phyloP scores from a whole-genome alignment of 2,797 vertebrate genomes.

The Iguana delicatissima region DNA sequence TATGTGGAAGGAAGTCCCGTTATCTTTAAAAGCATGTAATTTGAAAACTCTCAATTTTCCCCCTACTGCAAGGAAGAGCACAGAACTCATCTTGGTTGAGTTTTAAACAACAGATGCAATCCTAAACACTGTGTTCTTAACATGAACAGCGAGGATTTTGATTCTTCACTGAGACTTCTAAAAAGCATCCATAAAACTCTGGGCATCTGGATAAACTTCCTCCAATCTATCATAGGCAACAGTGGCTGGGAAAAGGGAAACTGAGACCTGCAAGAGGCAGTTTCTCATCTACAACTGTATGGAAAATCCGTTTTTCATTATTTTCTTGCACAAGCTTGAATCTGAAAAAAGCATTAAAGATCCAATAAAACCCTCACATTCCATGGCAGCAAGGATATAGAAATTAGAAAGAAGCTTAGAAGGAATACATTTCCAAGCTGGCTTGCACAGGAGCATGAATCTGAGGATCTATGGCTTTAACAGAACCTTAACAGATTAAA shows the following conservation, averaged over 20 bases:
- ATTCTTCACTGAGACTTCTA: neutral
- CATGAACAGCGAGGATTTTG: neutral
- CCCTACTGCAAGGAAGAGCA: neutral
- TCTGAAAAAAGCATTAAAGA: neutral
- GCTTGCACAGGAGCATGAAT: neutral
- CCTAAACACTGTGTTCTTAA: neutral
- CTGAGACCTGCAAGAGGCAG: too few species aligned
- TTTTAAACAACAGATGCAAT: slow-evolving; percentile 3
- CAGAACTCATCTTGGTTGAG: neutral
- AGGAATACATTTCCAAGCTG: neutral
- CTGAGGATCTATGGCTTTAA: neutral
- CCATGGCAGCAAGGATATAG: neutral
- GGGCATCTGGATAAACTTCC: neutral
- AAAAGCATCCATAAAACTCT: neutral
- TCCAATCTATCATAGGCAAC: neutral
- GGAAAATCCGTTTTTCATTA: neutral
- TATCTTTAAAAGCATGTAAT: neutral
- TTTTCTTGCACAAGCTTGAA: neutral
- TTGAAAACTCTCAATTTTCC: neutral
- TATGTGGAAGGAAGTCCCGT: neutral
- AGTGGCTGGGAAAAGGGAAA: neutral
- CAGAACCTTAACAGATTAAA: neutral
- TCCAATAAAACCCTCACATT: neutral
- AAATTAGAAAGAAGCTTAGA: neutral
- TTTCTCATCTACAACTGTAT: neutral